A percentile compares a stretch with the other conserved stretches of the same genome.
These are phyloP conservation scores for Azemiops feae DNA, from an alignment of 2,113 vertebrate species.

Conservation along the genomic window DNA sequence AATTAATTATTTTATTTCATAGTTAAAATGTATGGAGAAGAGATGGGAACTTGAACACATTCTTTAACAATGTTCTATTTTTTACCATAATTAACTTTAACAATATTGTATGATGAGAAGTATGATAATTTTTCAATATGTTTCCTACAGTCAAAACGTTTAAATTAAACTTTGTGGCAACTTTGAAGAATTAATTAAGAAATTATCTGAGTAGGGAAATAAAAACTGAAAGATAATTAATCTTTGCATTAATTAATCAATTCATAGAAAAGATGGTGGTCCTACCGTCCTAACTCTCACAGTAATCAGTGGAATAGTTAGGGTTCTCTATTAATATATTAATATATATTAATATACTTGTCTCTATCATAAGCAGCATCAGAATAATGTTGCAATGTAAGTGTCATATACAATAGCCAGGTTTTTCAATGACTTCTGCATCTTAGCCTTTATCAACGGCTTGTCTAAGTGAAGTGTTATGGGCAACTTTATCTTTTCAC, in stretches of 20 bases:
- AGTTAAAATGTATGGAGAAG: neutral
- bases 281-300: neutral
- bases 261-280: neutral
- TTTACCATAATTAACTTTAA: neutral
- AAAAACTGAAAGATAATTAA: neutral
- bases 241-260: neutral
- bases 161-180: neutral
- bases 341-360: no score
- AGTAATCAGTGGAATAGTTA: neutral
- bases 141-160: neutral
- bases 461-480: neutral
- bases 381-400: neutral
- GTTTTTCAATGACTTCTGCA: neutral
- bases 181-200: constrained; percentile 5
- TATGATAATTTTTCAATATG: constrained; percentile 10
- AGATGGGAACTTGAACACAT: neutral
- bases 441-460: neutral
- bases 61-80: neutral
- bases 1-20: neutral
- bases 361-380: neutral
- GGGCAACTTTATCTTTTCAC: neutral
- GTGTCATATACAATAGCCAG: neutral
- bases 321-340: no score
- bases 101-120: neutral
- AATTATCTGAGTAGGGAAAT: neutral